Percentiles rank a stretch among this genome's conserved stretches.
phyloP scores from a whole-genome alignment of 2,888 invertebrate genomes.

The Gryllus longicercus region DNA sequence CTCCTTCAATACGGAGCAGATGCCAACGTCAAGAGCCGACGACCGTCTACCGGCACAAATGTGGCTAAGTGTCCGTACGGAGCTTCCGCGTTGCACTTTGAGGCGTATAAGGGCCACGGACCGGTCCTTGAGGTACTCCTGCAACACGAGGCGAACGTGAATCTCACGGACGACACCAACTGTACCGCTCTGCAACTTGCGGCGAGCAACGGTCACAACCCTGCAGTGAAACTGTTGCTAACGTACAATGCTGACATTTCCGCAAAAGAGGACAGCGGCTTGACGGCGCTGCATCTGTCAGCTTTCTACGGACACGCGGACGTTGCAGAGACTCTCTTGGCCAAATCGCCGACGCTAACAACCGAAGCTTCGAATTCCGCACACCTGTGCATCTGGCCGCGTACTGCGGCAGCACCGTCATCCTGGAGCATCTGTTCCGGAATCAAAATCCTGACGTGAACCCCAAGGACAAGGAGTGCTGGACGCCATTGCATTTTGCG shows the following conservation, averaged over 20 bases:
- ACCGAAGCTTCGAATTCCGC: background rate
- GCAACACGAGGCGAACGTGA: background rate
- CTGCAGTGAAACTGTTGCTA: background rate
- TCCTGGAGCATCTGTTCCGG: background rate
- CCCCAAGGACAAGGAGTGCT: background rate
- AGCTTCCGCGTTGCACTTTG: background rate
- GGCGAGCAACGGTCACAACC: background rate
- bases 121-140: background rate
- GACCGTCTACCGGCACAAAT: no score
- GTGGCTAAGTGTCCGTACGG: no score
- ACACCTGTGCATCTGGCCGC: background rate
- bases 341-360: background rate
- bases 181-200: constrained; percentile 11
- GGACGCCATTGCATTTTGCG: background rate
- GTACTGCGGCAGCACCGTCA: background rate
- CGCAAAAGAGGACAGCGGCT: background rate
- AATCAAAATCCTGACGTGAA: background rate
- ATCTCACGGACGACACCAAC: background rate
- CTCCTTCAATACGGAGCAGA: no score
- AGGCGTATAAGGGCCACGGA: background rate
- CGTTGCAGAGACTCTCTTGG: background rate
- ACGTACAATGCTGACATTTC: no score
- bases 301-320: background rate
- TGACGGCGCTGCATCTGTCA: background rate
- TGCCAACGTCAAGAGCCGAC: no score